A percentile compares a stretch with the other conserved stretches of the same genome.
phyloP scores from a whole-genome alignment of 1,140 invertebrate species.

The Lucilia cuprina region DNA sequence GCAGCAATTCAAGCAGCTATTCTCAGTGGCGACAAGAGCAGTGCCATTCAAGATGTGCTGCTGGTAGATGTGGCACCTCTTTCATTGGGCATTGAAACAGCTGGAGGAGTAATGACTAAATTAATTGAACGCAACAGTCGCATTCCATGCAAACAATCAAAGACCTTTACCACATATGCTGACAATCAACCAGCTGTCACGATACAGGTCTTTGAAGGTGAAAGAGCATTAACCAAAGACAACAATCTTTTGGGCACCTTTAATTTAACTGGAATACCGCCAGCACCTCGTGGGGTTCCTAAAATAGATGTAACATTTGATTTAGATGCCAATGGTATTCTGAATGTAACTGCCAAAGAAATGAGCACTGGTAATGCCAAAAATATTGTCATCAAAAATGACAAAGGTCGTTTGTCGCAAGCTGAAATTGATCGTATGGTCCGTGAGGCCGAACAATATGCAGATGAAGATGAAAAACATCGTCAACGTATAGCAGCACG shows the following conservation, averaged over 20 bases:
- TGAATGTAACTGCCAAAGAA: constrained; percentile 71
- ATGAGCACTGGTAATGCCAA: constrained; percentile 66
- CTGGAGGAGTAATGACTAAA: constrained; percentile 62
- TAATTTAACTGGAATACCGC: constrained; percentile 80
- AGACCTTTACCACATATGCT: constrained; percentile 73
- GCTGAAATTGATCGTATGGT: constrained; percentile 76
- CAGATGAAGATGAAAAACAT: constrained; percentile 73
- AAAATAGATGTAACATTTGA: constrained; percentile 77
- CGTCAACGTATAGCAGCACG: constrained; percentile 69
- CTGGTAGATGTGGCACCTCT: constrained; percentile 68
- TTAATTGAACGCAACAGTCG: constrained; percentile 66
- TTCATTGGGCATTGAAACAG: constrained; percentile 69
- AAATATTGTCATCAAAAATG: constrained; percentile 87
- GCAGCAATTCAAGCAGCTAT: constrained; percentile 80
- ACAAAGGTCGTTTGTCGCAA: constrained; percentile 81
- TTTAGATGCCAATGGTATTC: constrained; percentile 69
- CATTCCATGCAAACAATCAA: constrained; percentile 72
- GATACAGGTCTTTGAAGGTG: constrained; percentile 74
- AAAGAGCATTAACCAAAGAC: constrained; percentile 76
- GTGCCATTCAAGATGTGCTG: constrained; percentile 65
- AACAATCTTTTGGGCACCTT: constrained; percentile 82
- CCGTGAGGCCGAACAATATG: constrained; percentile 53
- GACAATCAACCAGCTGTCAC: constrained; percentile 77
- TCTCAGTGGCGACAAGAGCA: constrained; percentile 69
- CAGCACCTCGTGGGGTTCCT: constrained; percentile 80